A percentile compares a stretch with the other conserved stretches of the same genome.
Conservation (phyloP, 2,113 vertebrate genomes). For the Rostratula benghalensis region DNA sequence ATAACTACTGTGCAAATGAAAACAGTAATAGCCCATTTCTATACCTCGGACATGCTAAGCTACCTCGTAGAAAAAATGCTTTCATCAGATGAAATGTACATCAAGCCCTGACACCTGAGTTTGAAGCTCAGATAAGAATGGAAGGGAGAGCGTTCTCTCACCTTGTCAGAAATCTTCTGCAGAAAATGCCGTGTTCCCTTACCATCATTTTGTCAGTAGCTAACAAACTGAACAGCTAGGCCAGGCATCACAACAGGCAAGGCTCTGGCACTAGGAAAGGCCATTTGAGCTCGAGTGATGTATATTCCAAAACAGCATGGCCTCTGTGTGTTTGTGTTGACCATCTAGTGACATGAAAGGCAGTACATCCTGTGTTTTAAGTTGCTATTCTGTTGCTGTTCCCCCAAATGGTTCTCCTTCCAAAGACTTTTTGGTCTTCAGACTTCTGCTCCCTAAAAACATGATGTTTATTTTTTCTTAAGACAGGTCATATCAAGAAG, state of each 20-base stretch:
- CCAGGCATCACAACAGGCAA: not conserved
- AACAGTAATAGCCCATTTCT: not conserved
- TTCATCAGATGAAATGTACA: not conserved
- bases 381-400: not conserved
- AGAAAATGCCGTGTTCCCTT: slow-evolving; percentile 52
- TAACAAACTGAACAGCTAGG: slow-evolving; percentile 32
- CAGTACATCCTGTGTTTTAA: not conserved
- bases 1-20: slow-evolving; percentile 11
- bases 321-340: not conserved
- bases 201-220: slow-evolving; percentile 41
- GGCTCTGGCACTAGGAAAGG: slow-evolving; percentile 14
- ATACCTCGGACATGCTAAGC: not conserved
- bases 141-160: slow-evolving; percentile 25
- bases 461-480: not conserved
- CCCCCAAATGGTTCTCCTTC: not conserved
- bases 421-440: not conserved
- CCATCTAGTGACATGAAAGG: not conserved
- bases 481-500: not conserved
- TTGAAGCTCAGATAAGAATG: not conserved
- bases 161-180: slow-evolving; percentile 38
- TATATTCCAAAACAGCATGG: slow-evolving; percentile 2
- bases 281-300: not conserved
- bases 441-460: not conserved
- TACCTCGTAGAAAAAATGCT: not conserved
- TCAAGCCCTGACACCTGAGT: not conserved